Evolutionary conservation across 2,113 vertebrate genomes (phyloP).

Genomic region (Caranx melampygus): DNA sequence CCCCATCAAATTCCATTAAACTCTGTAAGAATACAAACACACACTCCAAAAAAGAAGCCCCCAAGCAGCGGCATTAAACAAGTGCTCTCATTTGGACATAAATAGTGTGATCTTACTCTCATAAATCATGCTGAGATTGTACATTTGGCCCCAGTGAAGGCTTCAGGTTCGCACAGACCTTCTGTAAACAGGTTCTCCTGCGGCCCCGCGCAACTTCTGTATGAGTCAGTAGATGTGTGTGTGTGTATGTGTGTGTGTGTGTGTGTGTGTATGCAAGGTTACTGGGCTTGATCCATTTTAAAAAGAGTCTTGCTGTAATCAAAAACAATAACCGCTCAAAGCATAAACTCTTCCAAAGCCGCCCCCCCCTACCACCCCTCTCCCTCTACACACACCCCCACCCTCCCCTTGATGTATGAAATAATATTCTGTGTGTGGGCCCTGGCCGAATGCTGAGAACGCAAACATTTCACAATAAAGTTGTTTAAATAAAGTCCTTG

Average conservation of each 20-base stretch:
- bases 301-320: slow-evolving; percentile 92
- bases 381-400: background rate
- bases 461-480: slow-evolving; percentile 99
- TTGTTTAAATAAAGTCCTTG: slow-evolving; percentile 98
- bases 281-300: slow-evolving; percentile 67
- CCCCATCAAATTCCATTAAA: slow-evolving; percentile 73
- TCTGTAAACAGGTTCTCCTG: slow-evolving; percentile 82
- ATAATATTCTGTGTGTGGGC: slow-evolving; percentile 99
- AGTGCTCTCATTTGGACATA: slow-evolving; percentile 71
- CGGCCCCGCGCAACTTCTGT: slow-evolving; percentile 49
- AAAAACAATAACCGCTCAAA: slow-evolving; percentile 99
- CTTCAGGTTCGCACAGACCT: slow-evolving; percentile 75
- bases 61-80: slow-evolving; percentile 76
- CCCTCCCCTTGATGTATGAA: slow-evolving; percentile 90
- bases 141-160: slow-evolving; percentile 70
- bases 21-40: slow-evolving; percentile 67
- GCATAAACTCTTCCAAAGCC: slow-evolving; percentile 89
- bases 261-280: slow-evolving; percentile 48
- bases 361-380: slow-evolving; percentile 33
- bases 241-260: slow-evolving; percentile 36
- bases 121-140: slow-evolving; percentile 76
- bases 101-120: slow-evolving; percentile 75
- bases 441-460: slow-evolving; percentile 91
- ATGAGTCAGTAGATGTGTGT: slow-evolving; percentile 38
- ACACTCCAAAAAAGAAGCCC: slow-evolving; percentile 63